These are phyloP conservation scores for Myiotriccus ornatus DNA, from an alignment of 2,797 vertebrate genomes.

Conservation along the genomic window DNA sequence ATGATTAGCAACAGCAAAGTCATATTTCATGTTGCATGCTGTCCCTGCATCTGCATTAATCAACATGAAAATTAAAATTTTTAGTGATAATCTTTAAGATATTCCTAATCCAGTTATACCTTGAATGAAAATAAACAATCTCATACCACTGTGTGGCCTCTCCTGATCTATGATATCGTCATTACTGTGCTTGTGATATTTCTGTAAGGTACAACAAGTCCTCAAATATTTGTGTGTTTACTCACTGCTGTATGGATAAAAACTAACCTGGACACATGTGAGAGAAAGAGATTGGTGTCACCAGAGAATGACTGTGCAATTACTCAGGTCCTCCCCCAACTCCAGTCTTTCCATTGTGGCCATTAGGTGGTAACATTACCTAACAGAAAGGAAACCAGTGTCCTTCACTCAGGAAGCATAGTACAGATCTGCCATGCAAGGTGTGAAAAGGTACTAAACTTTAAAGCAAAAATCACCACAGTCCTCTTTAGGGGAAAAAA, in stretches of 20 bases:
- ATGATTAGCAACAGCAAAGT: background rate
- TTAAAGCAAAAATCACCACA: background rate
- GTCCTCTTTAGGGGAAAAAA: background rate
- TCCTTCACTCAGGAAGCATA: background rate
- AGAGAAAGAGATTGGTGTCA: background rate
- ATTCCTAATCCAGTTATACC: background rate
- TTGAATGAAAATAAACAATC: background rate
- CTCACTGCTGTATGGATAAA: background rate
- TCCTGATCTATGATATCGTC: background rate
- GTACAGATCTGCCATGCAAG: background rate
- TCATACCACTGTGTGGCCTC: background rate
- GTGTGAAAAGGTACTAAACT: background rate
- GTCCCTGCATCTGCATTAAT: constrained; percentile 6
- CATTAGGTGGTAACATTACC: background rate
- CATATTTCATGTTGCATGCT: constrained; percentile 12
- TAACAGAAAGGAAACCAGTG: background rate
- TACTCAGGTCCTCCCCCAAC: background rate
- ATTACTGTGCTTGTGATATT: background rate
- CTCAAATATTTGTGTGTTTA: background rate
- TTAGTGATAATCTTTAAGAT: background rate
- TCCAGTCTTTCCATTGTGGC: background rate
- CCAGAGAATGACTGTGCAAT: background rate
- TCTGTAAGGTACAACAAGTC: background rate
- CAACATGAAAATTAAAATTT: constrained; percentile 5
- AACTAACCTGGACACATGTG: background rate